Base-by-base conservation (phyloP, 1,140 invertebrate genomes). In the Drosophila nikananu region DNA sequence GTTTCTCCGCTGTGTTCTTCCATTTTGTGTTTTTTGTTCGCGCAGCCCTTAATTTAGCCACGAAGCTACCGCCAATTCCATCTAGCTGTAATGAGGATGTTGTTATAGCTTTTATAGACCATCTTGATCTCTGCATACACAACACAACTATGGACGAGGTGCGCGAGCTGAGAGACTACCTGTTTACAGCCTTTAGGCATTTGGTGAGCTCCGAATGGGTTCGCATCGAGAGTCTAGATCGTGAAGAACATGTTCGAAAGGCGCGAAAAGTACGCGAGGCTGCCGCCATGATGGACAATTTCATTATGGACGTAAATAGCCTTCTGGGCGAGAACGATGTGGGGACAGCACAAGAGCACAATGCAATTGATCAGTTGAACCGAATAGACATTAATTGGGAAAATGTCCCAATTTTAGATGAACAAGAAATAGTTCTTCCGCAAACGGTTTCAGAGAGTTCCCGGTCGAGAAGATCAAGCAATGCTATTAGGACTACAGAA, bases 51-150 rank as follows among this genome's bases (percentile, higher is more conserved):
- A 21, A 23, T 67, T 15, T 64, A 61, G 41, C 19, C 39, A 21
- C 17, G 44, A 35, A 75, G 5, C 6, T 49, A 30, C 51, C 49
- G n/a, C 39, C 35, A 17, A 42, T 65, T 3, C 25, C 48, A 10
- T 82, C 86, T 3, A 72, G 58, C 32, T 82, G 46, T 32, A 77
- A 91, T 25, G 49, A 39, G 65, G 79, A 81, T 5, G 49, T 71
- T 2, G 62, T 91, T 0, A n/a, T 2, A 5, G 51, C 15, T 23
- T 90, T 84, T 19, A 30, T 91, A 5, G 44, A 77, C 12, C 7
- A 67, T 6, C 39, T 81, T 17, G 30, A 80, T 17, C 1, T 77
- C 1, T 7, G 1, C 9, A 10, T 21, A 13, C 58, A 59, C 15
- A 44, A 51, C 23, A 41, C 15, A 7, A 41, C 48, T 13, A 15